Evolutionary conservation across 1,140 invertebrate genomes (phyloP).

Genomic region (Dolichoris vasculosae): DNA sequence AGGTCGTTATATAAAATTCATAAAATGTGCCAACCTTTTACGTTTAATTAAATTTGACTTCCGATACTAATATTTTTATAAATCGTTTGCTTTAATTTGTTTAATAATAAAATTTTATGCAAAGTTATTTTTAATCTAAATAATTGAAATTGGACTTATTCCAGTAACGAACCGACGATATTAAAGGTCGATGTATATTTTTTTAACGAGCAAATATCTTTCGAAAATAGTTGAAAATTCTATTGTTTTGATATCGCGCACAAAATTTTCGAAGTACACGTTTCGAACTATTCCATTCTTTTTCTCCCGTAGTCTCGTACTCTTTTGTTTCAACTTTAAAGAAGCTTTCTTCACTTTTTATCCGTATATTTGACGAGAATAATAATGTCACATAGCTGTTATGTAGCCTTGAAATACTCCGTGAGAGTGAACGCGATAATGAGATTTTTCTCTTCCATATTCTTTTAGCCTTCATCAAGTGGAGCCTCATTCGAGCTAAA

Average conservation of each 20-base stretch:
- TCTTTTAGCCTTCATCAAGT: not conserved
- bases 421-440: not conserved
- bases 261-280: not conserved
- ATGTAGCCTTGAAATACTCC: constrained; percentile 1
- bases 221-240: not conserved
- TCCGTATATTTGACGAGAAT: constrained; percentile 12
- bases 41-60: too few relatives aligned
- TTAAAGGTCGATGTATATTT: too few relatives aligned
- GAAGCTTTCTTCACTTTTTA: constrained; percentile 9
- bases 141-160: too few relatives aligned
- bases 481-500: not conserved
- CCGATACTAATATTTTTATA: too few relatives aligned
- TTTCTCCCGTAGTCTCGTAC: not conserved
- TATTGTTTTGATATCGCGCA: not conserved
- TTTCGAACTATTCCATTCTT: not conserved
- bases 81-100: too few relatives aligned
- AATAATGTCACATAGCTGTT: not conserved
- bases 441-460: constrained; percentile 25
- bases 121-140: too few relatives aligned
- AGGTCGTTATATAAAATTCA: too few relatives aligned
- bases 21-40: too few relatives aligned
- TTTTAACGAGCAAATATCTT: not conserved
- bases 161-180: too few relatives aligned
- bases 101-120: too few relatives aligned
- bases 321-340: not conserved